A percentile compares a stretch with the other conserved stretches of the same genome.
phyloP scores from a whole-genome alignment of 2,797 vertebrate species.

The Anableps anableps region DNA sequence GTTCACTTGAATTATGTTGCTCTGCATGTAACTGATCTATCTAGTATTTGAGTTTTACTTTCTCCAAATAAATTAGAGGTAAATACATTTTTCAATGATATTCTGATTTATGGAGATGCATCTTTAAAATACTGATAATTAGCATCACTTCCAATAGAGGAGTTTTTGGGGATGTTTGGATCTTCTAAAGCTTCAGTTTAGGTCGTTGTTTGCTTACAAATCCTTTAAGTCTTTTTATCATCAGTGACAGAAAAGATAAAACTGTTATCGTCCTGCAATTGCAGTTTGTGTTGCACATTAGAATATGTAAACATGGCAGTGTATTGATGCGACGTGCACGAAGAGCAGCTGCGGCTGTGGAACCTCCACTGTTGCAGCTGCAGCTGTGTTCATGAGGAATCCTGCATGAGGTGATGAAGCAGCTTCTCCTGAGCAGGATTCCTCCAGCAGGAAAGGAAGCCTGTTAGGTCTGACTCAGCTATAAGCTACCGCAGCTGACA shows the following conservation, averaged over 20 bases:
- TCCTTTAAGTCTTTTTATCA: constrained; percentile 1
- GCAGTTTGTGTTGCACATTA: background rate
- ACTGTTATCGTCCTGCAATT: background rate
- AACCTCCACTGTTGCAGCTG: background rate
- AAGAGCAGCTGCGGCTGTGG: background rate
- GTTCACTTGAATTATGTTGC: background rate
- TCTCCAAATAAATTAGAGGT: background rate
- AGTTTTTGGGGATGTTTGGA: background rate
- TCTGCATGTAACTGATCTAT: background rate
- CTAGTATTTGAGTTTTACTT: background rate
- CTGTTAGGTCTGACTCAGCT: constrained; percentile 44
- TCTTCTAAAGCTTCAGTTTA: background rate
- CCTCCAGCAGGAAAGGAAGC: constrained; percentile 6
- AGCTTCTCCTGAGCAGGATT: constrained; percentile 20
- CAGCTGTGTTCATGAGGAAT: constrained; percentile 23
- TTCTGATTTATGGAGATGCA: background rate
- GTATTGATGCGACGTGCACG: background rate
- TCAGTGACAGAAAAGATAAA: background rate
- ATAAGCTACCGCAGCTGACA: constrained; percentile 26
- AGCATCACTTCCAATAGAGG: background rate
- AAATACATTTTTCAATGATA: background rate
- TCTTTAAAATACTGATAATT: background rate
- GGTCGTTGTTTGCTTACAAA: background rate
- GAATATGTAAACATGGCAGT: background rate
- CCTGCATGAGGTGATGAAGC: constrained; percentile 27